phyloP scores from a whole-genome alignment of 2,797 vertebrate species.

The Pagetopsis macropterus region DNA sequence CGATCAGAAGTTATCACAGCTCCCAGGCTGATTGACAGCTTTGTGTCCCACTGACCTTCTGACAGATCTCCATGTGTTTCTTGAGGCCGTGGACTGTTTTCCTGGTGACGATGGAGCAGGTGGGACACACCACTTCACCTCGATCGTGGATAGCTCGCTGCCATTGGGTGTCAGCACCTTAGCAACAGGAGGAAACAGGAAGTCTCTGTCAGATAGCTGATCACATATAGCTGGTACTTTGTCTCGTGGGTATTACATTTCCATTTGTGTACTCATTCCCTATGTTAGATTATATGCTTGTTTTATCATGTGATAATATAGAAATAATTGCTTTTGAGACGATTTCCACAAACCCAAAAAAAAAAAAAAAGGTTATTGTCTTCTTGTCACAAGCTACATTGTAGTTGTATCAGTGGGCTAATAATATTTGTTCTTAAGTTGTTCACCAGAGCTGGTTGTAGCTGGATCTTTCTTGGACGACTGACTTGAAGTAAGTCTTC shows the following conservation, averaged over 20 bases:
- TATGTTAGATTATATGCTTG: not conserved
- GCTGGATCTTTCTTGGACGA: constrained; percentile 83
- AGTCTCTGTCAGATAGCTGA: constrained; percentile 4
- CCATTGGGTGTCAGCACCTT: constrained; percentile 88
- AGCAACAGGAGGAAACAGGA: constrained; percentile 10
- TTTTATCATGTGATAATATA: not conserved
- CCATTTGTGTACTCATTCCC: not conserved
- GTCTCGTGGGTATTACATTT: constrained; percentile 2
- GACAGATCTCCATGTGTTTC: constrained; percentile 98
- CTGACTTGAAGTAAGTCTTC: constrained; percentile 76
- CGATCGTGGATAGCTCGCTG: constrained; percentile 91
- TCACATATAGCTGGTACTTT: not conserved
- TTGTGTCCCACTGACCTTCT: constrained; percentile 86
- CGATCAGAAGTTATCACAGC: not conserved
- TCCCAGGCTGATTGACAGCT: constrained; percentile 7
- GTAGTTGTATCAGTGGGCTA: not conserved
- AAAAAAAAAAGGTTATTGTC: not conserved
- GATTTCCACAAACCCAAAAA: not conserved
- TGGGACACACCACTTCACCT: constrained; percentile 93
- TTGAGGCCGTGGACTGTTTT: constrained; percentile 94
- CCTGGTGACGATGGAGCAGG: constrained; percentile 91
- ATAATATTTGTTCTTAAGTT: not conserved
- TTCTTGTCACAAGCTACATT: not conserved
- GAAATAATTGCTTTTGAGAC: not conserved
- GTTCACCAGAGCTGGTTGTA: constrained; percentile 74